Base-by-base conservation (phyloP, 1,140 invertebrate species). In the Dolichoris vasculosae region DNA sequence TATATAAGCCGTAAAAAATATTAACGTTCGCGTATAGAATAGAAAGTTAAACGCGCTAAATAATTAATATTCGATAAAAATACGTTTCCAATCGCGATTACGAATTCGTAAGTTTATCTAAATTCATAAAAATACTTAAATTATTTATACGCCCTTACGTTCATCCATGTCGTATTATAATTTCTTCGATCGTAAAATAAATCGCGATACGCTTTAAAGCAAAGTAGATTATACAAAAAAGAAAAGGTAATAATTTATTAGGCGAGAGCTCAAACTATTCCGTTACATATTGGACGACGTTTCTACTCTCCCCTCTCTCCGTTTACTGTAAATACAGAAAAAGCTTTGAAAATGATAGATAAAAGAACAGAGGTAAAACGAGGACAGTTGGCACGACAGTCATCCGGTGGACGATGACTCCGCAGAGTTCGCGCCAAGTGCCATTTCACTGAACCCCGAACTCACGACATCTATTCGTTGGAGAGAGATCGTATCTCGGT, bases 401-500 rank as follows among this genome's bases (percentile, higher is more conserved):
- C 63, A 55, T 69, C 67, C 86, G 89, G 48, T 82, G 64, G 30
- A 73, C 87, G 75, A 89, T 91, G 90, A 91, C 90, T 90, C 38
- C 87, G 90, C 90, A 88, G 55, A 82, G 30, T 67, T 15, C 6
- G 38, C 82, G 79, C 82, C 88, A 90, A 89, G 82, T 90, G 90
- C 88, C 86, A 81, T 89, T 88, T 90, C 88, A 88, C 88, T 87
- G 84, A 82, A 88, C 84, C 88, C 76, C 84, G 8, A 87, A 86
- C 89, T 88, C 90, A 91, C 88, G 83, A 88, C 78, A 83, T 83
- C 85, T 84, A 88, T 82, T 76, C 83, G 55, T 26, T 26, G 4
- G 26, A 43, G 78, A 69, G 84, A 84, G 90, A 91, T 89, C 85
- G 43, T 90, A 91, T 91, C 89, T 30, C 17, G 46, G 84, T 90